Percentiles rank a stretch among this genome's conserved stretches.
These are phyloP conservation scores for Acleris literana DNA, from an alignment of 2,888 invertebrate genomes.

Conservation along the genomic window DNA sequence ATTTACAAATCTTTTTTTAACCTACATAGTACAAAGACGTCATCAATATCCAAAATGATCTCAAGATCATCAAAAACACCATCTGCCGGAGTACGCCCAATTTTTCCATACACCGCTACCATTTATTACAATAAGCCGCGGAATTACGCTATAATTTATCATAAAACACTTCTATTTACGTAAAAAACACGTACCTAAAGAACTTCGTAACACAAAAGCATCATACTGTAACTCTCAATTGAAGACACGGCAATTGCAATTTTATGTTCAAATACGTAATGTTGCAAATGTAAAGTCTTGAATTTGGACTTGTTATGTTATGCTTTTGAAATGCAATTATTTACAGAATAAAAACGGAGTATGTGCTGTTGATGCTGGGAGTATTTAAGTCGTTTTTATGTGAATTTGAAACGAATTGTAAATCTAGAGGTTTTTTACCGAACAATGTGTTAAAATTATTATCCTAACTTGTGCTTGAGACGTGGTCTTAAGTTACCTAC, in stretches of 20 bases:
- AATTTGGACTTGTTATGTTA: too few species aligned
- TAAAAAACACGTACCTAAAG: constrained; percentile 5
- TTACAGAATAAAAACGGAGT: background rate
- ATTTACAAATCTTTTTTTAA: background rate
- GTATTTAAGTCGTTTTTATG: background rate
- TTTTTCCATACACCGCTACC: constrained; percentile 34
- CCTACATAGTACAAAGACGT: background rate
- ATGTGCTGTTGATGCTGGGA: background rate
- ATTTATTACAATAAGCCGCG: constrained; percentile 43
- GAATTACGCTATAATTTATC: constrained; percentile 37
- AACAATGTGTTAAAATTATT: background rate
- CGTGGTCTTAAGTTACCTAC: too few species aligned
- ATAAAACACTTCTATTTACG: constrained; percentile 31
- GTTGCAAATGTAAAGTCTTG: too few species aligned
- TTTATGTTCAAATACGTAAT: too few species aligned
- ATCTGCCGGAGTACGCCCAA: constrained; percentile 14
- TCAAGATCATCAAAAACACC: constrained; percentile 18
- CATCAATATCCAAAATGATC: constrained; percentile 12
- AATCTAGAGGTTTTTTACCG: background rate
- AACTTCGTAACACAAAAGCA: too few species aligned
- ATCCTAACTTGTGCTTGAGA: background rate
- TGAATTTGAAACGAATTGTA: background rate
- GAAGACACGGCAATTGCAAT: too few species aligned
- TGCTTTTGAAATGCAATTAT: too few species aligned
- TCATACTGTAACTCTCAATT: too few species aligned